Evolutionary conservation across 1,140 invertebrate genomes (phyloP).

Genomic region (Trigoniulus corallinus): DNA sequence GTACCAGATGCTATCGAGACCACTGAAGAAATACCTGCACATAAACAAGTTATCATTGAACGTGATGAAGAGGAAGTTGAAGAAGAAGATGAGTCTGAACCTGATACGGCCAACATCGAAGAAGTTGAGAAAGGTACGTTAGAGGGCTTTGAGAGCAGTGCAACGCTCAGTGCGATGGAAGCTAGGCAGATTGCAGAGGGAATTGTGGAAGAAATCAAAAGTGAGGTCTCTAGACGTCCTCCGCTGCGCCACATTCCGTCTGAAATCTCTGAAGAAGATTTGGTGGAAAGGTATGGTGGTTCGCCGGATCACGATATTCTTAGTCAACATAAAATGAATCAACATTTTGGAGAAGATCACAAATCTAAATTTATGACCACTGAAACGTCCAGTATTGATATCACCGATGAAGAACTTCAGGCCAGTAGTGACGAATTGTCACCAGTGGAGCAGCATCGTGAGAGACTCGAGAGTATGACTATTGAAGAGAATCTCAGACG

Average conservation of each 20-base stretch:
- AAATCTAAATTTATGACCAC: not conserved
- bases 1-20: conserved; percentile 11
- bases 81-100: conserved; percentile 7
- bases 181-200: conserved; percentile 30
- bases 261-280: conserved; percentile 17
- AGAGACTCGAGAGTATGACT: conserved; percentile 15
- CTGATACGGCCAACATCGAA: not conserved
- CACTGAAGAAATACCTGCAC: conserved; percentile 20
- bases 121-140: not conserved
- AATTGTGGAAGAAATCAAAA: conserved; percentile 35
- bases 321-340: not conserved
- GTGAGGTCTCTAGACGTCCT: conserved; percentile 28
- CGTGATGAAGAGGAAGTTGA: conserved; percentile 20
- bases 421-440: conserved; percentile 47
- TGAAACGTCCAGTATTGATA: conserved; percentile 38
- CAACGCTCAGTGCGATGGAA: conserved; percentile 21
- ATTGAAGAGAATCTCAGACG: conserved; percentile 14
- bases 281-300: conserved; percentile 13
- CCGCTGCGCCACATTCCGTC: conserved; percentile 13
- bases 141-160: conserved; percentile 8
- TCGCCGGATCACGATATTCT: conserved; percentile 5
- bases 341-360: conserved; percentile 22
- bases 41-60: conserved; percentile 21
- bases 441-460: conserved; percentile 36
- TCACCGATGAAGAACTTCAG: conserved; percentile 45